These are phyloP conservation scores for Malacoraja senta DNA, from an alignment of 2,797 vertebrate species.

Conservation along the genomic window DNA sequence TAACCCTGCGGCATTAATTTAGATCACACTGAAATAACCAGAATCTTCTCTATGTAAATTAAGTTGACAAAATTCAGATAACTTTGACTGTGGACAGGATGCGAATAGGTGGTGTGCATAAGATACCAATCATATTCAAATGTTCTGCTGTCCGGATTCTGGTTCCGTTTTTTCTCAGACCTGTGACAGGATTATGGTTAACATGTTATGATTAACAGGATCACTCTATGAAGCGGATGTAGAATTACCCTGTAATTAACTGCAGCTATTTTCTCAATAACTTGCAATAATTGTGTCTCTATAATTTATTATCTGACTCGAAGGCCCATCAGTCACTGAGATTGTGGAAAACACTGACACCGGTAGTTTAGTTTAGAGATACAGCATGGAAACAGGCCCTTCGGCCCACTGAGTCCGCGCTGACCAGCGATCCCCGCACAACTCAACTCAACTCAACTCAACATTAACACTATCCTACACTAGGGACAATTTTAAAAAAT, in stretches of 20 bases:
- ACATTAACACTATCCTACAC: too few relatives aligned
- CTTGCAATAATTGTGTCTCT: background rate
- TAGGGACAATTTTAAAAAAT: too few relatives aligned
- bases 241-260: constrained; percentile 19
- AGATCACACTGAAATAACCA: background rate
- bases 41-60: background rate
- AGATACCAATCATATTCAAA: background rate
- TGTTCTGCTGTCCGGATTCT: background rate
- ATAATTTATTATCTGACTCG: constrained; percentile 17
- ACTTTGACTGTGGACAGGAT: background rate
- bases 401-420: too few relatives aligned
- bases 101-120: background rate
- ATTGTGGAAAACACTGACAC: background rate
- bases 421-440: too few relatives aligned
- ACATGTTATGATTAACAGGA: background rate
- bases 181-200: background rate
- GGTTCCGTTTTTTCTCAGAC: background rate
- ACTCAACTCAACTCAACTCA: too few relatives aligned
- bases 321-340: background rate
- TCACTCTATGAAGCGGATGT: background rate
- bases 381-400: too few relatives aligned
- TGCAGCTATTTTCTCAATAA: background rate
- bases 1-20: background rate
- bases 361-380: too few relatives aligned
- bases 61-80: background rate